Conservation (phyloP, 2,113 vertebrate species). For the Chlorodrepanis virens region DNA sequence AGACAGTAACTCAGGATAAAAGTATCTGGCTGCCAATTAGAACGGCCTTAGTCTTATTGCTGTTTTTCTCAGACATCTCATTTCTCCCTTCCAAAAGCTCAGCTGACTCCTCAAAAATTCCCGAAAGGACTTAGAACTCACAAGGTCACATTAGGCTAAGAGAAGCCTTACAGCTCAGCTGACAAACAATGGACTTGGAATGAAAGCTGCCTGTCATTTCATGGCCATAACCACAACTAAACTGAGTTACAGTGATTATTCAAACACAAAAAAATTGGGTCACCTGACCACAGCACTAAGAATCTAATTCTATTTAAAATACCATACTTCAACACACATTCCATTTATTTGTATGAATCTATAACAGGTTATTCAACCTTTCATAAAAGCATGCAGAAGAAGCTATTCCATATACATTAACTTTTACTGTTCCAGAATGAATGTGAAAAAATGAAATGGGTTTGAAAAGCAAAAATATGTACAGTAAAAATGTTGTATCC, state of each 20-base stretch:
- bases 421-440: not conserved
- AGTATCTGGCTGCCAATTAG: not conserved
- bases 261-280: not conserved
- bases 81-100: not conserved
- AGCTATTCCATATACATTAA: not conserved
- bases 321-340: not conserved
- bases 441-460: not conserved
- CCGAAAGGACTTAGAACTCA: not conserved
- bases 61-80: not conserved
- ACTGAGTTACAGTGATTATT: not conserved
- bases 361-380: not conserved
- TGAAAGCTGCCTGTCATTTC: not conserved
- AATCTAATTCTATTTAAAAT: not conserved
- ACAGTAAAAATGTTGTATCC: not conserved
- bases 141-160: not conserved
- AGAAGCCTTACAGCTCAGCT: not conserved
- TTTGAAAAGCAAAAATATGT: not conserved
- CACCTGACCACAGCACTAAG: not conserved
- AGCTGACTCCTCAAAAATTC: not conserved
- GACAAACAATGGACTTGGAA: not conserved
- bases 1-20: not conserved
- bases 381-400: not conserved
- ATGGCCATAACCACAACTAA: not conserved
- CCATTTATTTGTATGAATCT: not conserved
- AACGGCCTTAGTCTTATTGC: not conserved